Evolutionary conservation across 2,888 invertebrate species (phyloP).

Genomic region (Drosophila meridiana): DNA sequence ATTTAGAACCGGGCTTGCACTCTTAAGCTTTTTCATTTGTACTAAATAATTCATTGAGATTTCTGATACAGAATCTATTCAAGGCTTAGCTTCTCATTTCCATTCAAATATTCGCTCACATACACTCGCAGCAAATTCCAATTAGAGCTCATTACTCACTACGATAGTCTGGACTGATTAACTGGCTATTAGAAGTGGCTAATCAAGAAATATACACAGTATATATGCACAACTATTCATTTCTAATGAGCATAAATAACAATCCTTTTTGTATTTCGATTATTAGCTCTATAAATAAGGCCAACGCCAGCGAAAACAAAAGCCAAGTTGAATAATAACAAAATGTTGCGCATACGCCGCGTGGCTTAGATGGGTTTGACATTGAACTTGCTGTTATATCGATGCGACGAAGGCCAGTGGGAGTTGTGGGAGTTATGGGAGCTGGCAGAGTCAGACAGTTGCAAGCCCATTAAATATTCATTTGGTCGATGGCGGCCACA

Average conservation of each 20-base stretch:
- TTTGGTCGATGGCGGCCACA: slow-evolving; percentile 65
- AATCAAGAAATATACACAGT: slow-evolving; percentile 40
- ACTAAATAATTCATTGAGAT: neutral
- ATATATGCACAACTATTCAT: slow-evolving; percentile 20
- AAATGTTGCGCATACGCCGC: slow-evolving; percentile 48
- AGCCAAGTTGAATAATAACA: neutral
- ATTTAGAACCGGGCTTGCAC: neutral
- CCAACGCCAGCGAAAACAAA: slow-evolving; percentile 20
- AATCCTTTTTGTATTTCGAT: slow-evolving; percentile 43
- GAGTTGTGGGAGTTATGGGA: slow-evolving; percentile 1
- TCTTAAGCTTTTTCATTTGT: too few species aligned
- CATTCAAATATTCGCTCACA: neutral
- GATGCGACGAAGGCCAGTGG: slow-evolving; percentile 61
- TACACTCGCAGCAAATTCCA: slow-evolving; percentile 2
- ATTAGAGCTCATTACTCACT: slow-evolving; percentile 27
- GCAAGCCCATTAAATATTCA: slow-evolving; percentile 70
- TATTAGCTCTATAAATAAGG: slow-evolving; percentile 57
- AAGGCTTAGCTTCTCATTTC: neutral
- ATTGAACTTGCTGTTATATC: slow-evolving; percentile 73
- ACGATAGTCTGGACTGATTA: slow-evolving; percentile 25
- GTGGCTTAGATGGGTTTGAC: slow-evolving; percentile 56
- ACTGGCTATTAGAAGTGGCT: slow-evolving; percentile 12
- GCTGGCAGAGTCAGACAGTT: neutral
- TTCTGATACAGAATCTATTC: neutral
- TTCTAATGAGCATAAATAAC: slow-evolving; percentile 48